These are phyloP conservation scores for Oreochromis mossambicus DNA, from an alignment of 2,797 vertebrate species.

Conservation along the genomic window DNA sequence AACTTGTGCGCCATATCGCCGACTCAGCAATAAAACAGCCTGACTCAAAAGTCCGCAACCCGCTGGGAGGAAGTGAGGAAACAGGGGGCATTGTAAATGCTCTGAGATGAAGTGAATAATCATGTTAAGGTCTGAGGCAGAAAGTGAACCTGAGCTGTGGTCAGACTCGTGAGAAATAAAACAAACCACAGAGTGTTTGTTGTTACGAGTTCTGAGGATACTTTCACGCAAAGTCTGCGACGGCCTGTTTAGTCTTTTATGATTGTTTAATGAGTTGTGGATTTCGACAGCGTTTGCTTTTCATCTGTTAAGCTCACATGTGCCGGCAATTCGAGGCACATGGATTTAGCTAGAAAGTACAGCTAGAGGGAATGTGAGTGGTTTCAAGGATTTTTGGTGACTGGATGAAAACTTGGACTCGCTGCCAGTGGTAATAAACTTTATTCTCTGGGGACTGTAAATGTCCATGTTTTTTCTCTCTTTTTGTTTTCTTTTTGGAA, in stretches of 20 bases:
- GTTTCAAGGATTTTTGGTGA: not conserved
- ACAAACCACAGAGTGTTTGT: not conserved
- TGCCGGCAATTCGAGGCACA: fast-evolving
- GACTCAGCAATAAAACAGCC: not conserved
- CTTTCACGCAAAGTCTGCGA: not conserved
- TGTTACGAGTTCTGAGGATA: not conserved
- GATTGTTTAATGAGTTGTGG: not conserved
- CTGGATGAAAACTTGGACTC: not conserved
- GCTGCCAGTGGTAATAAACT: too few species aligned
- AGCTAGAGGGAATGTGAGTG: not conserved
- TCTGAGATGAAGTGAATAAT: not conserved
- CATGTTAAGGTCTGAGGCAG: not conserved
- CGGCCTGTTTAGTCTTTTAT: not conserved
- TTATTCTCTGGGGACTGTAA: not conserved
- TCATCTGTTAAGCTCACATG: not conserved
- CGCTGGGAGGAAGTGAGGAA: not conserved
- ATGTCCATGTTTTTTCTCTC: not conserved
- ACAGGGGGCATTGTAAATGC: not conserved
- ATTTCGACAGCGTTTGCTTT: not conserved
- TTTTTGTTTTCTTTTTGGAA: not conserved
- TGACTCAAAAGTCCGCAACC: not conserved
- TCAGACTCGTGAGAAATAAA: not conserved
- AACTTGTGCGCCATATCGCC: not conserved
- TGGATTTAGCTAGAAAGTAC: not conserved
- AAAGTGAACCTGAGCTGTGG: not conserved